Percentiles rank a stretch among this genome's conserved stretches.
Conservation (phyloP, 2,113 vertebrate species). For the Zapornia atra region DNA sequence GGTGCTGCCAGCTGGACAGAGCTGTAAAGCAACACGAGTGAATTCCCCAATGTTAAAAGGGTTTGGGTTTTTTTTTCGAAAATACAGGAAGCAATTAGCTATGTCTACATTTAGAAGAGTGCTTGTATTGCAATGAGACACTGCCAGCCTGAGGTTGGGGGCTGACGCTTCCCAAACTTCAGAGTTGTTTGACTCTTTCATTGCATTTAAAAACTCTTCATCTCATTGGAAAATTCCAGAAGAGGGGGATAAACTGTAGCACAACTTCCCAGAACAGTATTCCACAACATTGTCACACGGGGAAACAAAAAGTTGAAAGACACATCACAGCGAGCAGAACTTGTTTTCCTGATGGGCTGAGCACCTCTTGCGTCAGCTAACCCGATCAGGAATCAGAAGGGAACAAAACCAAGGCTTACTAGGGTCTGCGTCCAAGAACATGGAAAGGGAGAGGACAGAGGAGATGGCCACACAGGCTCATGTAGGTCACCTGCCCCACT, state of each 20-base stretch:
- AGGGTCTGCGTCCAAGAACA: not conserved
- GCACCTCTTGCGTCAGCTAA: not conserved
- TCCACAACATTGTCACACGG: not conserved
- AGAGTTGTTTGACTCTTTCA: not conserved
- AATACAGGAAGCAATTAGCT: constrained; percentile 53
- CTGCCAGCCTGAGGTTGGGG: not conserved
- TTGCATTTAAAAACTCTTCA: not conserved
- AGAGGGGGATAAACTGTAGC: not conserved
- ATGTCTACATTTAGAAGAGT: constrained; percentile 34
- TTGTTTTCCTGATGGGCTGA: not conserved
- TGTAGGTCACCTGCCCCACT: not conserved
- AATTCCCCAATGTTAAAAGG: constrained; percentile 17
- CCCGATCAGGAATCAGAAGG: not conserved
- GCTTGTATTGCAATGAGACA: not conserved
- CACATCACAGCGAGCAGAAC: not conserved
- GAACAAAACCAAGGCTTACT: not conserved
- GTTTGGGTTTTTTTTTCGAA: constrained; percentile 2
- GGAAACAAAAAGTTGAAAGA: not conserved
- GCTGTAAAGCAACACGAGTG: constrained; percentile 26
- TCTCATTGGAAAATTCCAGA: not conserved
- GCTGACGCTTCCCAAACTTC: constrained; percentile 12
- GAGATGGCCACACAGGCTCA: not conserved
- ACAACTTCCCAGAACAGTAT: not conserved
- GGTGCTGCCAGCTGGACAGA: constrained; percentile 68
- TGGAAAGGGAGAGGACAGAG: not conserved